These are phyloP conservation scores for Trichonephila clavata DNA, from an alignment of 1,140 invertebrate species.

Conservation along the genomic window DNA sequence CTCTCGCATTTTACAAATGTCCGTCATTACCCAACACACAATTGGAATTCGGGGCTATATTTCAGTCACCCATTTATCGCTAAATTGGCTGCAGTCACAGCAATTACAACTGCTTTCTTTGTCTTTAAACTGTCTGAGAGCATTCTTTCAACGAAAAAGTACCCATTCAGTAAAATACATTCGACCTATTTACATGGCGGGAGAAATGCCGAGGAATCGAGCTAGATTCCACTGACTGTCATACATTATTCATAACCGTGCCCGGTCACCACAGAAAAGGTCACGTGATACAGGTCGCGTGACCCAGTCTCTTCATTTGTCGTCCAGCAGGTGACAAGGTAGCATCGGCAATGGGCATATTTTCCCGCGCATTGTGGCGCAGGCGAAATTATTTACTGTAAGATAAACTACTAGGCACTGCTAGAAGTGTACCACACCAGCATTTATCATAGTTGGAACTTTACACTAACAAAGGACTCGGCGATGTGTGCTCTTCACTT, in stretches of 20 bases:
- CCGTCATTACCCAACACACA: background rate
- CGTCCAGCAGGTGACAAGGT: conserved; percentile 13
- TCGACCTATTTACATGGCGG: background rate
- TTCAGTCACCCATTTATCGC: background rate
- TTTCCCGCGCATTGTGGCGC: background rate
- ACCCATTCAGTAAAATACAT: background rate
- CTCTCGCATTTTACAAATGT: too few species aligned
- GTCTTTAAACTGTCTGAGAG: background rate
- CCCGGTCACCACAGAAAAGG: background rate
- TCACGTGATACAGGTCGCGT: conserved; percentile 4
- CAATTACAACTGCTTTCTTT: background rate
- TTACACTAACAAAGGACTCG: background rate
- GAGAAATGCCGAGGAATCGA: background rate
- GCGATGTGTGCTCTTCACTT: background rate
- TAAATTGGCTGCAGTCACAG: background rate
- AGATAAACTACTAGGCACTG: background rate
- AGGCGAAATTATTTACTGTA: background rate
- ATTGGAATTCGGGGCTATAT: background rate
- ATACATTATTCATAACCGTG: conserved; percentile 22
- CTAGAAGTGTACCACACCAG: background rate
- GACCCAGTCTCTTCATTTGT: conserved; percentile 13
- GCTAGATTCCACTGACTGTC: background rate
- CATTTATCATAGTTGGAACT: background rate
- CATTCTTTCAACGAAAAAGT: background rate
- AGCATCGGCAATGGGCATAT: background rate